Evolutionary conservation across 2,888 invertebrate species (phyloP), one percentile per base, ranked within the genome.

Genomic region (Volucella inflata): DNA sequence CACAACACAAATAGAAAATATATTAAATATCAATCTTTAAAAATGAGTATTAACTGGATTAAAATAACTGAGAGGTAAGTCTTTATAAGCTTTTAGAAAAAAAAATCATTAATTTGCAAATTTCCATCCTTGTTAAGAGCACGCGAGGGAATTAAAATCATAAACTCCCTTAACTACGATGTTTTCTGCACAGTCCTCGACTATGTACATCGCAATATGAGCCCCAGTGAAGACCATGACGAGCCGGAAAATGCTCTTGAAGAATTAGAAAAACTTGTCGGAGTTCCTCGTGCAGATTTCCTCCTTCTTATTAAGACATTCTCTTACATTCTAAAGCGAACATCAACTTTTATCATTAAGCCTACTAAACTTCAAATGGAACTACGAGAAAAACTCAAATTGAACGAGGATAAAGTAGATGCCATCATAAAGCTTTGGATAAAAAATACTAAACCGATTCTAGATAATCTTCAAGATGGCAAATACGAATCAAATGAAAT

Each of bases 381-480:
- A 87, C 90, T 94, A 17, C 90, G 92, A 2, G 93, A 94, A 14
- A 91, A 92, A 79, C 89, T 94, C 1, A 91, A 93, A 71, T 89
- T 94, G 42, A 90, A 92, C 76, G 90, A 92, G 51, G 93, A 93
- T 80, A 94, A 94, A 90, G 93, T 94, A 42, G 93, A 94, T 89
- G 92, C 93, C 30, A 94, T 94, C 87, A 90, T 93, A 4, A 93
- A 93, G 71, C 87, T 93, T 9, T 94, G 94, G 94, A 93, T 93
- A 0, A 91, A 92, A 46, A 91, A 93, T 82, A 93, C 93, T 0
- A 93, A 93, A 87, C 91, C 92, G 8, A 92, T 94, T 84, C 92
- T 94, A 87, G 92, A 93, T 55, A 93, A 93, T 88, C 91, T 94
- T 87, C 91, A 92, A 12, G 89, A 89, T 51, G 90, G 90, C 55